phyloP scores from a whole-genome alignment of 2,797 vertebrate genomes.

The Xiphorhynchus erythropygius region DNA sequence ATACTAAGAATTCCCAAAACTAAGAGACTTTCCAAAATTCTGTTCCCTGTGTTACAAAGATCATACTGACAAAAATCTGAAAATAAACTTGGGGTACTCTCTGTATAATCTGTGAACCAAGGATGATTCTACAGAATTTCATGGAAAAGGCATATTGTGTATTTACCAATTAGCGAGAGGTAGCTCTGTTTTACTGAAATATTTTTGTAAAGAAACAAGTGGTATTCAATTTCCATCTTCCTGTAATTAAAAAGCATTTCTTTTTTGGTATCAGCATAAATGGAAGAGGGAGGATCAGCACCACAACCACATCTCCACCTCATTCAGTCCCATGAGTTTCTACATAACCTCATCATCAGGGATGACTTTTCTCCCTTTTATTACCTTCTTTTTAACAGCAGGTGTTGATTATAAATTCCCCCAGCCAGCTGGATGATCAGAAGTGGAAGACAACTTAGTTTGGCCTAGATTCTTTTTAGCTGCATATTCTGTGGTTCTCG shows the following conservation, averaged over 20 bases:
- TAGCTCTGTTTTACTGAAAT: not conserved
- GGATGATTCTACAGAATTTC: not conserved
- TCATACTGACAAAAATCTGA: not conserved
- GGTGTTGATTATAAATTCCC: not conserved
- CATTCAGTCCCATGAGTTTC: not conserved
- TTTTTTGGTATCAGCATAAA: not conserved
- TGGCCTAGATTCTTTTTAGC: not conserved
- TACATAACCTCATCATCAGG: rapidly evolving
- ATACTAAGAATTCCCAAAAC: not conserved
- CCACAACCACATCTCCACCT: not conserved
- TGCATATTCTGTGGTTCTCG: not conserved
- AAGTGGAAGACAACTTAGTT: not conserved
- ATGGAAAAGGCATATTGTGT: not conserved
- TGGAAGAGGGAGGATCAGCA: not conserved
- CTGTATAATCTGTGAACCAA: not conserved
- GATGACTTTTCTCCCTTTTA: not conserved
- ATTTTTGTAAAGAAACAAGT: not conserved
- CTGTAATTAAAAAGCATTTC: not conserved
- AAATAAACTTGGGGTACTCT: not conserved
- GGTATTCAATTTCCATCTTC: not conserved
- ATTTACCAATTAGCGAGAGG: rapidly evolving
- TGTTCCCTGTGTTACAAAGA: not conserved
- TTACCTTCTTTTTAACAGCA: not conserved
- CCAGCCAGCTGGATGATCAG: not conserved
- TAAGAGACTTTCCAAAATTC: not conserved